Conservation (phyloP, 2,797 vertebrate species). For the Pantherophis vulpinus region DNA sequence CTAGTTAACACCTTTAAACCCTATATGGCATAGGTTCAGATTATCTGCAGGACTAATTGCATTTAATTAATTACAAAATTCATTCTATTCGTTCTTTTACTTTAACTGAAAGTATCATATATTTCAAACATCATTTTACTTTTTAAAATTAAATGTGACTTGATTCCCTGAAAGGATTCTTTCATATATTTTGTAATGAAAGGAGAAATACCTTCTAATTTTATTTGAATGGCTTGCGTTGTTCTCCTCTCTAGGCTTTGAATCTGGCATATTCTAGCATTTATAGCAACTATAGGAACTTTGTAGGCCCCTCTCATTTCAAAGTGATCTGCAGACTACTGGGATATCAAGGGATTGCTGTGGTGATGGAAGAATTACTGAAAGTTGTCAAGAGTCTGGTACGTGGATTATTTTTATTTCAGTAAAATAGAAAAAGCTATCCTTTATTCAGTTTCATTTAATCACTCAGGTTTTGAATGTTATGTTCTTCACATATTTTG, state of each 20-base stretch:
- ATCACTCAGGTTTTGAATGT: neutral
- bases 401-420: conserved; percentile 41
- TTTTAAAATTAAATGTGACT: neutral
- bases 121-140: neutral
- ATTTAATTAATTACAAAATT: neutral
- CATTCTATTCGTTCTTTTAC: neutral
- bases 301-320: conserved; percentile 93
- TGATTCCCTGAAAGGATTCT: neutral
- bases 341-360: conserved; percentile 98
- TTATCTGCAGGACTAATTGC: neutral
- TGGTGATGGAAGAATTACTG: conserved; percentile 98
- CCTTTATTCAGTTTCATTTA: neutral
- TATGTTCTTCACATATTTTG: neutral
- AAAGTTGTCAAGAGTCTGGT: conserved; percentile 99
- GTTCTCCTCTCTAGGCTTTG: conserved; percentile 75
- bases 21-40: neutral
- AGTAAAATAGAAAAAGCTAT: neutral
- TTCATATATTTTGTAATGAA: neutral
- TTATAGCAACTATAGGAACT: conserved; percentile 91
- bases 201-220: neutral
- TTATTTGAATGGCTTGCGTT: neutral
- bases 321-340: conserved; percentile 95
- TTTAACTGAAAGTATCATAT: neutral
- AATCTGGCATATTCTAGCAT: conserved; percentile 97
- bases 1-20: neutral